Conservation (phyloP, 2,113 vertebrate genomes). For the Spea bombifrons region DNA sequence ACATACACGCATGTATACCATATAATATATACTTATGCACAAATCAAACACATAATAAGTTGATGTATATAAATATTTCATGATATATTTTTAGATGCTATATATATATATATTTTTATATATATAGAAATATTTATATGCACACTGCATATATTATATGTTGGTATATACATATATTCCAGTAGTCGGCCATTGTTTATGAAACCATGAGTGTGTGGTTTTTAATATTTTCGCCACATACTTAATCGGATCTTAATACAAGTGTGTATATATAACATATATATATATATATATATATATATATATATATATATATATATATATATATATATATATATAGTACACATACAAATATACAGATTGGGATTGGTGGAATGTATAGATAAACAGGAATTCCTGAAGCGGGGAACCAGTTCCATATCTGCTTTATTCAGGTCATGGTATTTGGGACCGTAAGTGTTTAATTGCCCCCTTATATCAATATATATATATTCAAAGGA, state of each 20-base stretch:
- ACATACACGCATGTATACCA: background rate
- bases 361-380: too few relatives aligned
- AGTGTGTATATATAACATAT: background rate
- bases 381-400: too few relatives aligned
- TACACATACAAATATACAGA: too few relatives aligned
- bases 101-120: constrained; percentile 39
- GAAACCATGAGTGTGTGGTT: too few relatives aligned
- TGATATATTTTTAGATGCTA: constrained; percentile 33
- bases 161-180: background rate
- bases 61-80: constrained; percentile 31
- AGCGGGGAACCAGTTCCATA: too few relatives aligned
- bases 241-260: too few relatives aligned
- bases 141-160: constrained; percentile 10
- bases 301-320: background rate
- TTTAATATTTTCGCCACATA: too few relatives aligned
- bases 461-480: background rate
- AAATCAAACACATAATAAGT: background rate
- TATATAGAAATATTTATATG: constrained; percentile 32
- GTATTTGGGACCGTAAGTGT: background rate
- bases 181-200: too few relatives aligned
- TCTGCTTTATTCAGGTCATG: too few relatives aligned
- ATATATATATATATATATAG: background rate
- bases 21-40: background rate
- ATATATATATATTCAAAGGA: constrained; percentile 9
- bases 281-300: background rate